Evolutionary conservation across 2,888 invertebrate species (phyloP), one percentile per base, ranked within the genome.

Genomic region (Dryadula phaetusa): DNA sequence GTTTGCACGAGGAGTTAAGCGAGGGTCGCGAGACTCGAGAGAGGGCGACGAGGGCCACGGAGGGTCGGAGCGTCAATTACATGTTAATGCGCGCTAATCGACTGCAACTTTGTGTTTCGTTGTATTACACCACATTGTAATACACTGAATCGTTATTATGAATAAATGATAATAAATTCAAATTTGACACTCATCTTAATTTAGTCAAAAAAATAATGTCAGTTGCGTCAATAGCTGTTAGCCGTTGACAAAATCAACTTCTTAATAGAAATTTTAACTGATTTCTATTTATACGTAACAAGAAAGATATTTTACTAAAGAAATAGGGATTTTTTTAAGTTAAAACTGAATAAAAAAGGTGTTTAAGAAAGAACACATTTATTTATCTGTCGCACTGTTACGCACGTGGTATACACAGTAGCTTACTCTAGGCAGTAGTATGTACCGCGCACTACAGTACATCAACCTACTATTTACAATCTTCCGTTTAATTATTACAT

Each of bases 331-430:
- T 3, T 14, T 10, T 37, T 10, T 18, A 8, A 28, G 66, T 56
- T 60, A 62, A 70, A 65, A 44, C 25, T 42, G 18, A 0, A 18
- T 67, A 63, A 72, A 66, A 54, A 25, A 34, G 16, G 0, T 14
- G 12, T 61, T 62, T 78, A 82, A 75, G 73, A 78, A 79, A 79
- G 79, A 79, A 79, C 79, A 79, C 79, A 77, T 79, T 79, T 79
- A 79, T 79, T 79, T 73, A 75, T 77, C 75, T 74, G 72, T 77
- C 74, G 66, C n/a, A n/a, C n/a, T n/a, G n/a, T 71, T 58, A 63
- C 70, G 69, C 74, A 75, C 72, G 71, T n/a, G 34, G 62, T 68
- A 62, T 71, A 64, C 34, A 49, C 61, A 60, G 47, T 62, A 66
- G 69, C 64, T 54, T 66, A 60, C 69, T 40, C 62, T 70, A 70